These are phyloP conservation scores for Antidorcas marsupialis DNA, from an alignment of 2,113 vertebrate species.

Conservation along the genomic window DNA sequence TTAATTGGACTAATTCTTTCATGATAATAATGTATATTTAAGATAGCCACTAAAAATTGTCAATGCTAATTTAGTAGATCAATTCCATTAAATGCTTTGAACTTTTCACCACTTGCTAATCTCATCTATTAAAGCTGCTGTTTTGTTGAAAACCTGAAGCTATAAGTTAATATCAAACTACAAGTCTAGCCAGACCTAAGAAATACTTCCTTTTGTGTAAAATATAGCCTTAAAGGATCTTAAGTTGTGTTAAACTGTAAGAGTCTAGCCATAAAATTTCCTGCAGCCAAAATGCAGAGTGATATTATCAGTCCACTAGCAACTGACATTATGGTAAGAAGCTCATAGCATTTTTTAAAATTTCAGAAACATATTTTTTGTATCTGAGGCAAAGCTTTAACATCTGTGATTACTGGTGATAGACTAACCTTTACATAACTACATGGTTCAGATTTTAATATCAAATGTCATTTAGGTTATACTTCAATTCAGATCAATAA, in stretches of 20 bases:
- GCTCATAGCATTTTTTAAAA: background rate
- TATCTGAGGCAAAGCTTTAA: slow-evolving; percentile 12
- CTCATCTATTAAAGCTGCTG: slow-evolving; percentile 70
- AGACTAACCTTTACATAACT: background rate
- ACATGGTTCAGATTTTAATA: slow-evolving; percentile 33
- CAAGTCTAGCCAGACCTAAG: slow-evolving; percentile 40
- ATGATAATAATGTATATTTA: slow-evolving; percentile 77
- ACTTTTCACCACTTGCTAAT: slow-evolving; percentile 75
- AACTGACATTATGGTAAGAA: slow-evolving; percentile 4
- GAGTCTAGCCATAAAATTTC: slow-evolving; percentile 12
- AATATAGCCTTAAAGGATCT: slow-evolving; percentile 37
- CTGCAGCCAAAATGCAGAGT: slow-evolving; percentile 6
- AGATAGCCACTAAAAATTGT: slow-evolving; percentile 76
- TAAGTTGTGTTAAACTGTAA: background rate
- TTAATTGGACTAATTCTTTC: slow-evolving; percentile 74
- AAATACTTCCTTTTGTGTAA: slow-evolving; percentile 21
- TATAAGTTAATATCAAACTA: slow-evolving; percentile 67
- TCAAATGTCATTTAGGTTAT: background rate
- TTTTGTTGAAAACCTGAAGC: slow-evolving; percentile 67
- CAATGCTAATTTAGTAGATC: slow-evolving; percentile 77
- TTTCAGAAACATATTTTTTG: slow-evolving; percentile 11
- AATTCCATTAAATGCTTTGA: slow-evolving; percentile 76
- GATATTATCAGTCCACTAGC: background rate
- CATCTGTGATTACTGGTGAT: slow-evolving; percentile 8
- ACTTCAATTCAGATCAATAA: background rate